These are phyloP conservation scores for Bradypus variegatus DNA, from an alignment of 2,797 vertebrate species.

Conservation along the genomic window DNA sequence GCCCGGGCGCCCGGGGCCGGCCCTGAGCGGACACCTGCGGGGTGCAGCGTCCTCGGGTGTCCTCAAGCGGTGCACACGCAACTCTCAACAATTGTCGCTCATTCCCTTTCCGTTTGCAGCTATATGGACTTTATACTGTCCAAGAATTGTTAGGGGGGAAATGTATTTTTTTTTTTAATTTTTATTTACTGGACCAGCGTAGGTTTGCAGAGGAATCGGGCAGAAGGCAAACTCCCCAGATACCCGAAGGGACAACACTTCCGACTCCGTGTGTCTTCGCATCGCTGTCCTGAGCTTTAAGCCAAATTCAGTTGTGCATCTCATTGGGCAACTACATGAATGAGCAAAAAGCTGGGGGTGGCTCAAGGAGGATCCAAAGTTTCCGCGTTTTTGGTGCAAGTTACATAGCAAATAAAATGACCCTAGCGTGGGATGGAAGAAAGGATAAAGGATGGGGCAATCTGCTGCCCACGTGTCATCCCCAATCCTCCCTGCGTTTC, in stretches of 20 bases:
- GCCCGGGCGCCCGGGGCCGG: too few relatives aligned
- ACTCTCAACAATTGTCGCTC: too few relatives aligned
- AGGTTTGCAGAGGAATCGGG: too few relatives aligned
- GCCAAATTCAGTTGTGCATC: too few relatives aligned
- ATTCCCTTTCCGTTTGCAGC: background rate
- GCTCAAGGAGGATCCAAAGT: background rate
- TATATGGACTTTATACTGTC: background rate
- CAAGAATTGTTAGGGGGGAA: background rate
- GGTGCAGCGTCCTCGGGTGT: too few relatives aligned
- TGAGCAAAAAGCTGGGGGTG: background rate
- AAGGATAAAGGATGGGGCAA: background rate
- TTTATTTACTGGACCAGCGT: too few relatives aligned
- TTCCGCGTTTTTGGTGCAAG: background rate
- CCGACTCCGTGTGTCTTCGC: background rate
- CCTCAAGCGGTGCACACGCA: too few relatives aligned
- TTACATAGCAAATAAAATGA: background rate
- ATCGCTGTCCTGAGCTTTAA: background rate
- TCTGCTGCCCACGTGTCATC: too few relatives aligned
- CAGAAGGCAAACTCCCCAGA: too few relatives aligned
- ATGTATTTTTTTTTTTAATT: too few relatives aligned
- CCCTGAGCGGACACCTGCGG: too few relatives aligned
- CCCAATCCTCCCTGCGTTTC: background rate
- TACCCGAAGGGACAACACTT: background rate
- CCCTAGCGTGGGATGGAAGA: background rate
- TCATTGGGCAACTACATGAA: too few relatives aligned